Base-by-base conservation (phyloP, 1,140 invertebrate genomes). In the Physella acuta region DNA sequence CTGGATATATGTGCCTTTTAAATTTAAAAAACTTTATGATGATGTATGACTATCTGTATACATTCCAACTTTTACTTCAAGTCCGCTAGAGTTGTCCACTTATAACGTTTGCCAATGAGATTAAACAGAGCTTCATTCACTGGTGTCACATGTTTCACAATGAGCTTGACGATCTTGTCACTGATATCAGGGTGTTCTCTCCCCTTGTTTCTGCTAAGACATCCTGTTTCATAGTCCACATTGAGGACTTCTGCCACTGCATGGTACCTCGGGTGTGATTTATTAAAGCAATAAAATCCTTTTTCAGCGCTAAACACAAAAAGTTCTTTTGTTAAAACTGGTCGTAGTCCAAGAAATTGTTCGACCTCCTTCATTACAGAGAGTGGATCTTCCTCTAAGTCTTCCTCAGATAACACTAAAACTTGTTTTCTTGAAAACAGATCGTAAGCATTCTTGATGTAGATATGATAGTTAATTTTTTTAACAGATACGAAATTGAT, bases 281-380 rank as follows among this genome's bases (percentile, higher is more conserved):
- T 30, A 30, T 62, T 62, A n/a, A 62, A 62, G 28, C 60, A 62
- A 24, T 39, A 62, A 39, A 62, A 62, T 36, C 60, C 60, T 39
- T 62, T 62, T 3, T 62, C 60, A 11, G 33, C 4, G 34, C 39
- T 62, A 24, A 62, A 62, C 17, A 62, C 36, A 11, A 62, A 37
- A 14, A 26, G 34, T 20, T 49, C 60, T 26, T 37, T n/a, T 30
- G 3, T 62, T 20, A 62, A 62, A 2, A 8, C 34, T 30, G 24
- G 31, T 8, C 14, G 20, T 20, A 62, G 11, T 4, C 34, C 34
- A 3, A 62, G 60, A 28, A 62, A 62, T 28, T 20, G 5, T 26
- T 62, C 60, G 16, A 62, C 60, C 2, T 62, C 36, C 39, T 24
- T 37, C 60, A 62, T 39, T 4, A 62, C 33, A 11, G 8, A 14